Conservation (phyloP, 1,140 invertebrate species). For the Nasonia vitripennis region DNA sequence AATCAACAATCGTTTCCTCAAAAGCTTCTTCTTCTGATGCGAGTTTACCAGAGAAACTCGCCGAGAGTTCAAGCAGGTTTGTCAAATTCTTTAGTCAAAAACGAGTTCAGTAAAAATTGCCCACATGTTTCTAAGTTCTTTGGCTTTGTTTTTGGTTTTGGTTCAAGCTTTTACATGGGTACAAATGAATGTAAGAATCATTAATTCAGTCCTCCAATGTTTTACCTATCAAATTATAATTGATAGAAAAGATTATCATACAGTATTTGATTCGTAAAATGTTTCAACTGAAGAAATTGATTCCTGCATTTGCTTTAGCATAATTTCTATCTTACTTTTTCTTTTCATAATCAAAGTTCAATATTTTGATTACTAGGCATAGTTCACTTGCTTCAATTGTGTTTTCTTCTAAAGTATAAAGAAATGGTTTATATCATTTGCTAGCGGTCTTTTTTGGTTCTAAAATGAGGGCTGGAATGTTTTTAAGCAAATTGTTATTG, state of each 20-base stretch:
- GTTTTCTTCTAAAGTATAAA: no score
- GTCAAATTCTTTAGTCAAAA: conserved; percentile 60
- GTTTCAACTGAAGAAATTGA: no score
- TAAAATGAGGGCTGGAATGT: neutral
- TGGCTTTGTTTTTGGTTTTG: conserved; percentile 27
- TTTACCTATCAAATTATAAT: neutral
- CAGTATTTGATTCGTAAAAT: no score
- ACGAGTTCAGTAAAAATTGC: conserved; percentile 54
- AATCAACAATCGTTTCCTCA: conserved; percentile 61
- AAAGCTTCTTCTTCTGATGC: conserved; percentile 59
- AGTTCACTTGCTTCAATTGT: no score
- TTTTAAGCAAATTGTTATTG: conserved; percentile 5
- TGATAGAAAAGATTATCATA: neutral
- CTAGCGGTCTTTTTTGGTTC: neutral
- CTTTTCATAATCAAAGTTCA: no score
- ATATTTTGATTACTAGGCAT: no score
- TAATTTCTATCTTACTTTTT: no score
- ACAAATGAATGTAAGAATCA: neutral
- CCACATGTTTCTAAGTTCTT: conserved; percentile 45
- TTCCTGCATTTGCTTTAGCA: no score
- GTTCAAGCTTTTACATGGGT: conserved; percentile 12
- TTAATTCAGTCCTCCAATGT: neutral
- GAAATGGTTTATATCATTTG: no score
- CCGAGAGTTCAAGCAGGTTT: conserved; percentile 66
- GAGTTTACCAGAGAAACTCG: conserved; percentile 59